These are phyloP conservation scores for Caenorhabditis becei DNA, from an alignment of 2,888 invertebrate genomes.

Conservation along the genomic window DNA sequence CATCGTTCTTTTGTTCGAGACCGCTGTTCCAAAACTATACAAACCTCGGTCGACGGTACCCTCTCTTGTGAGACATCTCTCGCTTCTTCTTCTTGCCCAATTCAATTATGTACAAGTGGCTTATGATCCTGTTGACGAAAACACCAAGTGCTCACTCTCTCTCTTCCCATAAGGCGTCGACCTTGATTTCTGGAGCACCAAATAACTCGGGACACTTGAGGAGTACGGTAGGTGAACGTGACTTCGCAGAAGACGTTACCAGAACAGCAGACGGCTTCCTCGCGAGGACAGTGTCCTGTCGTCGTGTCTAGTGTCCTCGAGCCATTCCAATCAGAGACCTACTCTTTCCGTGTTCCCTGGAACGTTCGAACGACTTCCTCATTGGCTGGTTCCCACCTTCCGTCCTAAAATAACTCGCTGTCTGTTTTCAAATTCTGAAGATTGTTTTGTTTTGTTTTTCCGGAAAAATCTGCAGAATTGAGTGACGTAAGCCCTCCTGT, in stretches of 20 bases:
- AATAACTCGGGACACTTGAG: constrained; percentile 2
- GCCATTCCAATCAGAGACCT: neutral
- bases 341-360: neutral
- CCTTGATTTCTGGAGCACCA: constrained; percentile 7
- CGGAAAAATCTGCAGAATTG: neutral
- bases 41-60: neutral
- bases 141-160: constrained; percentile 19
- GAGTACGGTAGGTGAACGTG: constrained; percentile 25
- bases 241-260: neutral
- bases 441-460: constrained; percentile 6
- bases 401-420: neutral
- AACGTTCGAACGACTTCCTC: constrained; percentile 4
- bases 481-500: neutral
- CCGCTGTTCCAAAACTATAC: constrained; percentile 16
- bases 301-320: neutral
- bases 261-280: neutral
- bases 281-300: neutral
- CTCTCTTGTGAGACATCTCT: neutral
- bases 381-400: neutral
- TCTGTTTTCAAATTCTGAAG: neutral
- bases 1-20: neutral
- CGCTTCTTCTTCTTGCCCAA: neutral
- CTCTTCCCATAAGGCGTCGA: constrained; percentile 1
- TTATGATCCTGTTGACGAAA: constrained; percentile 30
- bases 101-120: constrained; percentile 43